Evolutionary conservation across 2,797 vertebrate species (phyloP).

Genomic region (Ara ararauna): DNA sequence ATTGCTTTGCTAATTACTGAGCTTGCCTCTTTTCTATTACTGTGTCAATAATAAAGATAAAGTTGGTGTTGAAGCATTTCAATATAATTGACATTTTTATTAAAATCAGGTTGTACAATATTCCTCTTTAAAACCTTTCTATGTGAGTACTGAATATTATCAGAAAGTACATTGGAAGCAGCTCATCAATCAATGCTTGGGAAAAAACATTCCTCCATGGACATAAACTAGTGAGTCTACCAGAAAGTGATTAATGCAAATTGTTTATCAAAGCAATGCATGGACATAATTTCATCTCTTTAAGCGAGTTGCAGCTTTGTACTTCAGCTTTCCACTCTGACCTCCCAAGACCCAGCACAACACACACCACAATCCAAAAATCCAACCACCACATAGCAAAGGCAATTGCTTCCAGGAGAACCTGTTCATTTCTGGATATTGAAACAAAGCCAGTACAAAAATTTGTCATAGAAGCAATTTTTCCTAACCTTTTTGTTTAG

Average conservation of each 20-base stretch:
- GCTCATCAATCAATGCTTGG: slow-evolving; percentile 9
- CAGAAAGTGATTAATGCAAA: slow-evolving; percentile 37
- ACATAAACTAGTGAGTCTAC: not conserved
- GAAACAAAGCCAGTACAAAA: not conserved
- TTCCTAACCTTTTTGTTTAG: not conserved
- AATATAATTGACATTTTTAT: slow-evolving; percentile 55
- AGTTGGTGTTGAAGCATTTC: slow-evolving; percentile 28
- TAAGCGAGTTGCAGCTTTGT: not conserved
- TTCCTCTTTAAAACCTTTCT: not conserved
- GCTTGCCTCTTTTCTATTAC: slow-evolving; percentile 15
- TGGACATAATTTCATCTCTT: not conserved
- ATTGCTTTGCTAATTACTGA: slow-evolving; percentile 51
- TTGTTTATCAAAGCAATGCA: slow-evolving; percentile 7
- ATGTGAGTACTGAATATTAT: not conserved
- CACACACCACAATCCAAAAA: not conserved
- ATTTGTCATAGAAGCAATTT: not conserved
- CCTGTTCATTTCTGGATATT: not conserved
- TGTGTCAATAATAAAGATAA: slow-evolving; percentile 22
- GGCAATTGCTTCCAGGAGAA: not conserved
- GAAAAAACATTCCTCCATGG: not conserved
- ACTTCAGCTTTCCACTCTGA: not conserved
- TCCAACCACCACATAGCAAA: not conserved
- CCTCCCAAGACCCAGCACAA: not conserved
- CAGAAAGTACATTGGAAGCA: slow-evolving; percentile 11
- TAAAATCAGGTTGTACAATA: not conserved